Base-by-base conservation (phyloP, 2,888 invertebrate species). In the Salticus scenicus region DNA sequence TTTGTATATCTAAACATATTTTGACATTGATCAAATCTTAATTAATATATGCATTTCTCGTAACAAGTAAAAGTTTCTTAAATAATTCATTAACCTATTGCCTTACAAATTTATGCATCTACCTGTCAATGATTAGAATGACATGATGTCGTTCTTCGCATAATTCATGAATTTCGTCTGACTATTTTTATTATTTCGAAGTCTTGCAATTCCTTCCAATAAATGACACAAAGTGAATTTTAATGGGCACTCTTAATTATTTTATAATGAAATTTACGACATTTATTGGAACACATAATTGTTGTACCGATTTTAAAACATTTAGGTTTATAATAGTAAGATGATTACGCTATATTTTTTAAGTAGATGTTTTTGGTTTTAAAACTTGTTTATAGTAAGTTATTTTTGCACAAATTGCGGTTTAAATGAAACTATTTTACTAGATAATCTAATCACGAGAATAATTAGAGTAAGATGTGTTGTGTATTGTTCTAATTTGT, bases 41-140 rank as follows among this genome's bases (percentile, higher is more conserved):
- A 57, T 57, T 57, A 57, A 57, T 24, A 57, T 57, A 57, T 24
- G 57, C 5, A 57, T 7, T 24, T 24, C 5, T 24, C 17, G 1
- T 5, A 24, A 24, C 20, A 7, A 2, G 57, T 24, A 24, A 24
- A 24, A 24, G 57, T 24, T 57, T 57, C 57, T 24, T 5, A 57
- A 57, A 57, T 24, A 57, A 24, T 57, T 57, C 57, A 57, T 57
- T 57, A 57, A 57, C 57, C 24, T 57, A 24, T 57, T 57, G 57
- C 24, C 57, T 57, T 24, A 57, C 20, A 57, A 57, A 57, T 57
- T 57, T 57, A 57, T 57, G 57, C 57, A 57, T 4, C 20, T 57
- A 24, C 24, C 24, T 57, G 57, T 57, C 57, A 57, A 24, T 57
- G 57, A 57, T 24, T 24, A 57, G 57, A 24, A n/a, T 57, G 57